Percentiles rank a stretch among this genome's conserved stretches.
Conservation (phyloP, 2,888 invertebrate species). For the Pristionchus exspectatus region DNA sequence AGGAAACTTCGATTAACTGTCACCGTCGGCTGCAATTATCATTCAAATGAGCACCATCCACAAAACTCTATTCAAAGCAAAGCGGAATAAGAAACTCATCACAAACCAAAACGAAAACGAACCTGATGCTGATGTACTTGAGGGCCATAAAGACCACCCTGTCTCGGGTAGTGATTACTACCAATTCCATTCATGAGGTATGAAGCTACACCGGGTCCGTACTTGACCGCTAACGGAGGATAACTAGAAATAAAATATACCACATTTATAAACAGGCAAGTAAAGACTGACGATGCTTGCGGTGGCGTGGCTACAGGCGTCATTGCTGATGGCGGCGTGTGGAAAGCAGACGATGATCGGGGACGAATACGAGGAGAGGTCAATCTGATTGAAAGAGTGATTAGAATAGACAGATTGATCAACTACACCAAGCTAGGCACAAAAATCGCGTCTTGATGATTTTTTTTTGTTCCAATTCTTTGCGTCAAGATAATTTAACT, state of each 20-base stretch:
- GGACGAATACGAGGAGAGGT: background rate
- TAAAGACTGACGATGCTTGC: background rate
- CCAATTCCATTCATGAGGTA: background rate
- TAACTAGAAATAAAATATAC: background rate
- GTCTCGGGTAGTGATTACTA: background rate
- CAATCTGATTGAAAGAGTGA: background rate
- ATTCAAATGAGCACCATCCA: background rate
- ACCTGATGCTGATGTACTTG: conserved; percentile 34
- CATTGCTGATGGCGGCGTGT: background rate
- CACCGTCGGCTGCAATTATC: background rate
- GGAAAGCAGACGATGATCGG: background rate
- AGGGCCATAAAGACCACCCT: background rate
- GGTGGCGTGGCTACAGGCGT: background rate
- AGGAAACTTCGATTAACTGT: background rate
- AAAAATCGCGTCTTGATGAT: too few species aligned
- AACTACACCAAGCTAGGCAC: background rate
- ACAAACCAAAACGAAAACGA: too few species aligned
- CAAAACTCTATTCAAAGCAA: too few species aligned
- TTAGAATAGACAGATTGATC: background rate
- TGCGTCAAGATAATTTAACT: too few species aligned
- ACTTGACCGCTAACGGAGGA: background rate
- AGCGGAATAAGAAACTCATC: too few species aligned
- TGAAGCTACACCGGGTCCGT: background rate
- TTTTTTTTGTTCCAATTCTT: too few species aligned
- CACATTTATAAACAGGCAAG: background rate